phyloP scores from a whole-genome alignment of 2,888 invertebrate genomes.

The Stenodera caucasica region DNA sequence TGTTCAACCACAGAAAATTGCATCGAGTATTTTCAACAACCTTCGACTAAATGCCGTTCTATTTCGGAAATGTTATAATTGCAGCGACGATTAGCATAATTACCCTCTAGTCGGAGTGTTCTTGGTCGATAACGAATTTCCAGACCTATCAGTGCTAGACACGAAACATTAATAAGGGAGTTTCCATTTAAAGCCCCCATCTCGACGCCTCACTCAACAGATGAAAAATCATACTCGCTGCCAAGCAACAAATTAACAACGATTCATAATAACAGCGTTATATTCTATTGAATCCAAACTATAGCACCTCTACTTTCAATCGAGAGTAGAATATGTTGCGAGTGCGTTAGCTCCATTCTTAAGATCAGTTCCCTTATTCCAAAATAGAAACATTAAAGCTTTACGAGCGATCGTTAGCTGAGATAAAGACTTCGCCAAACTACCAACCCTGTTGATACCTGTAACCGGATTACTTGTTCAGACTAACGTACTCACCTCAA shows the following conservation, averaged over 20 bases:
- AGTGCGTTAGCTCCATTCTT: background rate
- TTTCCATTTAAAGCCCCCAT: slow-evolving; percentile 15
- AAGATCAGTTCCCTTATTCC: slow-evolving; percentile 6
- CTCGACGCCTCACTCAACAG: background rate
- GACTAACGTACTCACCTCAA: slow-evolving; percentile 35
- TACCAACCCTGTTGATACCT: slow-evolving; percentile 40
- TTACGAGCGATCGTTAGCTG: slow-evolving; percentile 37
- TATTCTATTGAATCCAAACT: no score
- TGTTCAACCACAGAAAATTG: no score
- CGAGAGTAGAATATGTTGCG: no score
- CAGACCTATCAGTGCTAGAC: slow-evolving; percentile 25
- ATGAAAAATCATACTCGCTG: background rate
- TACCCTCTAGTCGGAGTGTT: slow-evolving; percentile 35
- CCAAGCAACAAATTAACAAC: background rate
- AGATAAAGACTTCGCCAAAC: slow-evolving; percentile 35
- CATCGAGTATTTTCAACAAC: no score
- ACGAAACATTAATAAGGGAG: slow-evolving; percentile 23
- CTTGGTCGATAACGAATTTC: slow-evolving; percentile 37
- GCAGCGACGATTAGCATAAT: slow-evolving; percentile 37
- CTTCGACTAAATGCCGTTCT: slow-evolving; percentile 3
- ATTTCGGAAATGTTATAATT: slow-evolving; percentile 24
- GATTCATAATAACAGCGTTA: background rate
- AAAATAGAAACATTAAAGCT: slow-evolving; percentile 42
- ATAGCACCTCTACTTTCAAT: no score
- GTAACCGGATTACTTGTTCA: slow-evolving; percentile 32